phyloP scores from a whole-genome alignment of 2,888 invertebrate species.

The Tipula vernalis region DNA sequence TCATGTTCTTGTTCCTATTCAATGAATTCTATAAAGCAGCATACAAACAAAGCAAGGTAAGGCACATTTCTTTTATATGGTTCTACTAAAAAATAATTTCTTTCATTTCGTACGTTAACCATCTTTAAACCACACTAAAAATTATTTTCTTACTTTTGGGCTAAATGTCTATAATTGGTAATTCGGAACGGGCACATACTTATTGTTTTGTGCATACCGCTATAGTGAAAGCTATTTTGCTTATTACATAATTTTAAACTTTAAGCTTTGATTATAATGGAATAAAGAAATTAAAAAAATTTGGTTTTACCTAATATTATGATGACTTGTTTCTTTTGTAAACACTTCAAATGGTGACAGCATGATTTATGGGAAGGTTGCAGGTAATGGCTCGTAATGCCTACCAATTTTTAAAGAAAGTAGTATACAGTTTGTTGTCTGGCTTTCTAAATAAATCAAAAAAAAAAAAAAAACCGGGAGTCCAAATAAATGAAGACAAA shows the following conservation, averaged over 20 bases:
- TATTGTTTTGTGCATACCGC: too few species aligned
- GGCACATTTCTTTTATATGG: background rate
- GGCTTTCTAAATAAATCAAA: background rate
- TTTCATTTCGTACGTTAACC: background rate
- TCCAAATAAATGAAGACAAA: too few species aligned
- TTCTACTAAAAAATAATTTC: background rate
- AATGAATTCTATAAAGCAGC: conserved; percentile 85
- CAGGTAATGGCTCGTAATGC: background rate
- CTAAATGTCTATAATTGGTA: background rate
- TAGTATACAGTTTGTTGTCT: background rate
- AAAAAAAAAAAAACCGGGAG: too few species aligned
- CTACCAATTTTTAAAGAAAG: background rate
- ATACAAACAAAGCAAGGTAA: conserved; percentile 36
- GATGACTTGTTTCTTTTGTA: background rate
- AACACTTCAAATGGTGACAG: background rate
- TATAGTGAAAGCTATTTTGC: background rate
- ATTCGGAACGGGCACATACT: background rate
- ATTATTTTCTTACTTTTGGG: background rate
- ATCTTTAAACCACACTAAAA: background rate
- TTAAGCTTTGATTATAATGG: background rate
- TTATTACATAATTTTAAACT: background rate
- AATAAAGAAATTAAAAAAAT: background rate
- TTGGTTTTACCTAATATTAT: background rate
- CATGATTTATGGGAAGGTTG: background rate
- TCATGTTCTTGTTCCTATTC: conserved; percentile 93